Base-by-base conservation (phyloP, 2,888 invertebrate genomes). In the Hydriomena furcata region DNA sequence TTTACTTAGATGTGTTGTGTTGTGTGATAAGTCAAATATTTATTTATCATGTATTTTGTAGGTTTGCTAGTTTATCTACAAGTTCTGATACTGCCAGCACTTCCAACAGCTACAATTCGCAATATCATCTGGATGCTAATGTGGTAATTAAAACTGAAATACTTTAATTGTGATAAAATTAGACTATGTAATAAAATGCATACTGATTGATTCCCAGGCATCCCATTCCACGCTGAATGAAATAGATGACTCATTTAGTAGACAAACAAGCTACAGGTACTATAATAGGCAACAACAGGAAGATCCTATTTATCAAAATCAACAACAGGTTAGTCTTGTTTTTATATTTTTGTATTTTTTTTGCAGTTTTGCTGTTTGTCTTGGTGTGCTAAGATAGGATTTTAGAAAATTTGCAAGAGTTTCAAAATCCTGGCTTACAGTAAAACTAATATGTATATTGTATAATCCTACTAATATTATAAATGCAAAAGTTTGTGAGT, bases 61-160 rank as follows among this genome's bases (percentile, higher is more conserved):
- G 94, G 76, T 94, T 95, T 90, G 94, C 94, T 35, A 94, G 92
- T 82, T 84, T 95, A 59, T 94, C 94, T 5, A 85, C 88, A 31
- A 82, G 76, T 51, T 72, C 73, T 61, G 92, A 94, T 50, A 86
- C 89, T 47, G 82, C 85, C 27, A 88, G 84, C 64, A 78, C 84
- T 46, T 79, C 85, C 45, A 83, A 77, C 66, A 82, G 80, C 58
- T 84, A 82, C 60, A 88, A 84, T 66, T 88, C 88, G 17, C 89
- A 90, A 59, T 86, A 76, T 61, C 79, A 82, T 50, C 70, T 90
- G 73, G 89, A 89, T 55, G 60, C 82, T 28, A 88, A 85, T 71
- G 69, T 87, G 77, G 88, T 87, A 79, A 77, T 36, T 2, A 46
- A 27, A 30, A 44, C 7, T 31, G n/a, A 17, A 13, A 23, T 40